Conservation (phyloP, 2,113 vertebrate genomes). For the Hippocampus zosterae region DNA sequence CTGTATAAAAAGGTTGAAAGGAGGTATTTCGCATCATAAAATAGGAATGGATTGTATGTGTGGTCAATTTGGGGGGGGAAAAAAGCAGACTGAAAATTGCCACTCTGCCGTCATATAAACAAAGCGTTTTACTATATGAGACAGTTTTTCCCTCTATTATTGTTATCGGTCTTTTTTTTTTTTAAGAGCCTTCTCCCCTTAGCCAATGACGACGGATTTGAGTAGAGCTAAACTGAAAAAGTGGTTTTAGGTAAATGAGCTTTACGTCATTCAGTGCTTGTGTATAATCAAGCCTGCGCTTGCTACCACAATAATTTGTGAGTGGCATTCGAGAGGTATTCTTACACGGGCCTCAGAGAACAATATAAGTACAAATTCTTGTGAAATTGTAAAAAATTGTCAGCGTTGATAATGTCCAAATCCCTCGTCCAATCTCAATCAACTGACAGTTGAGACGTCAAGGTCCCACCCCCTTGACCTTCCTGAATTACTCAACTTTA, state of each 20-base stretch:
- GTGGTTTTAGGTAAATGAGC: conserved; percentile 42
- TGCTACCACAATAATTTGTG: conserved; percentile 92
- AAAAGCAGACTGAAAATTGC: conserved; percentile 73
- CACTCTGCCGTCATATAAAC: conserved; percentile 6
- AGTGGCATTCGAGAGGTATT: conserved; percentile 80
- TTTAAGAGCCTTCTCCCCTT: neutral
- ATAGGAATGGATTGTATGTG: conserved; percentile 62
- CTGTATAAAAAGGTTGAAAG: conserved; percentile 69
- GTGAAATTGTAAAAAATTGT: conserved; percentile 97
- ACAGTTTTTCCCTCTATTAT: neutral
- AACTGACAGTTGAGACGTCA: neutral
- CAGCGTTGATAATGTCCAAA: conserved; percentile 68
- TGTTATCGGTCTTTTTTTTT: neutral
- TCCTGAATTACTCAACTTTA: neutral
- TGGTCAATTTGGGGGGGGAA: conserved; percentile 62
- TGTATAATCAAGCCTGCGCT: conserved; percentile 85
- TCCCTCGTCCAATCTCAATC: neutral
- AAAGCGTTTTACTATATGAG: neutral
- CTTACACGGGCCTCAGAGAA: conserved; percentile 90
- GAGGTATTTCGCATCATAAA: conserved; percentile 59
- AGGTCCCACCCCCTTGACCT: neutral
- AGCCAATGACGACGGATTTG: neutral
- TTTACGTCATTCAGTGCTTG: conserved; percentile 73
- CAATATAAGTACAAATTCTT: conserved; percentile 99
- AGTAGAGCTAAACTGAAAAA: neutral